Base-by-base conservation (phyloP, 2,113 vertebrate species). In the Elachura formosa region DNA sequence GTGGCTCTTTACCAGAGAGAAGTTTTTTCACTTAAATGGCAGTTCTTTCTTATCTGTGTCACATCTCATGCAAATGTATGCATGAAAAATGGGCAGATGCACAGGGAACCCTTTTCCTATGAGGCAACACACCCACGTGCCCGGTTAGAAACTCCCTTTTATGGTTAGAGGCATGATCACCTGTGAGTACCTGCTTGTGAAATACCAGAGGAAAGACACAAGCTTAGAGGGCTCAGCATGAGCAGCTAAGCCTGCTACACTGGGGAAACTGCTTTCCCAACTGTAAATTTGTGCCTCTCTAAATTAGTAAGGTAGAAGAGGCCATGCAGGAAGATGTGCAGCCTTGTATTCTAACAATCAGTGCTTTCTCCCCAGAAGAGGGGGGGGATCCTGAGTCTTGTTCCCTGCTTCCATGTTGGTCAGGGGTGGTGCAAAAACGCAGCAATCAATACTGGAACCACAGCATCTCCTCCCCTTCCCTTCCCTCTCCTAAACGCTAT, bases 161-260 rank as follows among this genome's bases (percentile, higher is more conserved):
- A 81, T 40, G 61, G 76, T 80, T 49, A 91, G 24, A 87, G 48
- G 20, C 4, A 4, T 1, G 0, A 71, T 14, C 14, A 71, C 22
- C 33, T 52, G 68, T 2, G 3, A 83, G 43, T 2, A 3, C 3
- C 20, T 1, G 7, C 40, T 83, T 95, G 75, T 71, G 85, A 86
- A 92, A 77, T 6, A 8, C 6, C 14, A 25, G 9, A 5, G 1
- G 10, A 74, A 46, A 75, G 40, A 15, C 26, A 71, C 0, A 0
- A 88, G 33, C 3, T 75, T 67, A 48, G 58, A 76, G 24, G 5
- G 4, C 2, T 51, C n/a, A 58, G n/a, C 55, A 10, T 25, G 36
- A 15, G 22, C 31, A 58, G 21, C 11, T 10, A 21, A 36, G 5
- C 15, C 29, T 55, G 40, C 17, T 36, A 3, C 0, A 0, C 1